Percentiles rank a stretch among this genome's conserved stretches.
These are phyloP conservation scores for Thymelicus sylvestris DNA, from an alignment of 2,888 invertebrate species.

Conservation along the genomic window DNA sequence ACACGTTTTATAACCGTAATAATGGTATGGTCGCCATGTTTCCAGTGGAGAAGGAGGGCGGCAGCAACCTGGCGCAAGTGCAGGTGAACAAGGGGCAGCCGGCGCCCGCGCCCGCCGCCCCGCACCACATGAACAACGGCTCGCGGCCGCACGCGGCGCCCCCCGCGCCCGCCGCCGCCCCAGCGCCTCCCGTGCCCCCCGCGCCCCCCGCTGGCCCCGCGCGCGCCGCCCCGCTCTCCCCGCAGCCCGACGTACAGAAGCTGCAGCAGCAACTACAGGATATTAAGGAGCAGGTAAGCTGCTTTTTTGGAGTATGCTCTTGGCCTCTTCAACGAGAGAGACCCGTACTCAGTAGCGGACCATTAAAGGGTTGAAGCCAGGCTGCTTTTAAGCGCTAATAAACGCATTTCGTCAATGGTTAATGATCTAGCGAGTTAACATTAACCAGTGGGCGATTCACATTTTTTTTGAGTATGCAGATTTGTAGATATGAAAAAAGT, in stretches of 20 bases:
- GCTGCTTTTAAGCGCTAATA: background rate
- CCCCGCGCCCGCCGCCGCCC: slow-evolving; percentile 40
- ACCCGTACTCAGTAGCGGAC: too few species aligned
- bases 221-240: slow-evolving; percentile 40
- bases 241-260: slow-evolving; percentile 90
- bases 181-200: slow-evolving; percentile 35
- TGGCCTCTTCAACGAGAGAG: too few species aligned
- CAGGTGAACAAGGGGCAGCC: slow-evolving; percentile 81
- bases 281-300: slow-evolving; percentile 95
- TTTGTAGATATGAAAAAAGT: too few species aligned
- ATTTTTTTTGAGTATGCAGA: too few species aligned
- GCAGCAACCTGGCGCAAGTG: slow-evolving; percentile 75
- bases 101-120: slow-evolving; percentile 70
- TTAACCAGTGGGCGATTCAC: too few species aligned
- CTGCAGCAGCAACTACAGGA: slow-evolving; percentile 93
- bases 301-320: too few species aligned
- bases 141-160: slow-evolving; percentile 57
- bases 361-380: too few species aligned
- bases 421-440: too few species aligned
- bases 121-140: slow-evolving; percentile 79
- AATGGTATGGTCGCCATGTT: background rate
- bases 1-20: too few species aligned
- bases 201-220: slow-evolving; percentile 78
- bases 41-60: slow-evolving; percentile 66
- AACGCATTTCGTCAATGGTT: too few species aligned